Base-by-base conservation (phyloP, 2,113 vertebrate genomes). In the Chaetorhynchus papuensis region DNA sequence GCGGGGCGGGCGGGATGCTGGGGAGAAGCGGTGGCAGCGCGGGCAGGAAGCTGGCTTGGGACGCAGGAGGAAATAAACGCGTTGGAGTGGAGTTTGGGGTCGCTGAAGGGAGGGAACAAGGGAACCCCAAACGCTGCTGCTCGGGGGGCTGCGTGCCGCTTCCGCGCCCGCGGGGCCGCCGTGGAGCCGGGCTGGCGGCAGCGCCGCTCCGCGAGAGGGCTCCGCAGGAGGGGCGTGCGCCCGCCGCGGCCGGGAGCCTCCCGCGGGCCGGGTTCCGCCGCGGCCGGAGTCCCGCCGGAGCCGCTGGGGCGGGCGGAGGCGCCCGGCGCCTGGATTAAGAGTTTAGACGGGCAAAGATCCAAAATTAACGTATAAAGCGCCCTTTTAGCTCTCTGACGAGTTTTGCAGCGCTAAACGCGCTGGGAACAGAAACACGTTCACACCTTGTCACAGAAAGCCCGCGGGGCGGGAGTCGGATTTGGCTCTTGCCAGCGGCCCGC, bases 331-430 rank as follows among this genome's bases (percentile, higher is more conserved):
- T 2, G 49, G 30, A 54, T 20, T 24, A 0, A 6, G 56, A 69
- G 68, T 74, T 95, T 6, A 41, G 77, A 7, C 10, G 22, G 64
- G 13, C 80, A 33, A 3, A 45, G 4, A 26, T 61, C 68, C 64
- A 12, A 2, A 26, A 18, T 8, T 3, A 19, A 6, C 6, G 10
- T 6, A 1, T 10, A 21, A 41, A 27, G 45, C 54, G 4, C 3
- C n/a, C 50, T 52, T n/a, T 10, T 2, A 22, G 85, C 33, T 15
- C 41, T 10, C 11, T 5, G 20, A 1, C 3, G 64, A 45, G 78
- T 50, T 78, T 5, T 4, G 56, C 78, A 3, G 87, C 44, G 19
- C 54, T 8, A 0, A 50, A 21, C 3, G 64, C 7, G 54, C 64
- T 4, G 60, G n/a, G 45, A 33, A 11, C 21, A 7, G 44, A 10